Evolutionary conservation across 1,140 invertebrate species (phyloP), one percentile per base, ranked within the genome.

Genomic region (Monomorium pharaonis): DNA sequence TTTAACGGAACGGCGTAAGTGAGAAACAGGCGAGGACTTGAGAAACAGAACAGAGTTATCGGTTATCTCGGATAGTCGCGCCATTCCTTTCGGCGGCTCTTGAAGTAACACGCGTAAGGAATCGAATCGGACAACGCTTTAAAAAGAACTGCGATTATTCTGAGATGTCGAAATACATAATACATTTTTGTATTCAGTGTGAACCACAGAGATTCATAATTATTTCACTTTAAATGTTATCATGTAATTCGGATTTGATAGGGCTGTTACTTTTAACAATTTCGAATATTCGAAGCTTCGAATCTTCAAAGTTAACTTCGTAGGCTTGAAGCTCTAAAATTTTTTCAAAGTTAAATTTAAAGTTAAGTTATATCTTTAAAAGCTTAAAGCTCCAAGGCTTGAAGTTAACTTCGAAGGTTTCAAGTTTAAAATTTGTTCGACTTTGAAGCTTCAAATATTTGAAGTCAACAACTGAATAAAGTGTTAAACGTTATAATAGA

Each of bases 1-100:
- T 70, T 67, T 67, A 47, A 67, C 14, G 37, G 37, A n/a, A 16
- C 63, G 63, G 63, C 37, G 37, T 24, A 74, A 74, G 24, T 37
- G 70, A 33, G 49, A 56, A 74, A 54, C 30, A n/a, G 24, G 2
- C 47, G n/a, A 21, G 6, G n/a, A 24, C 18, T 37, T 56, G 27
- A 51, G 47, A 49, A 70, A 69, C 47, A 27, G 47, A 72, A 21
- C 27, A 56, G 49, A 18, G 63, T 16, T 60, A 9, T 33, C 16
- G 10, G 12, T 72, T 72, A 54, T 54, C 30, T 72, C 49, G 49
- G 3, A 30, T 3, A 30, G 9, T 30, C 27, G 14, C 3, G 1
- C 27, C 12, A n/a, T 51, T 51, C n/a, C n/a, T 51, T 33, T 5
- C 18, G 10, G n/a, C 12, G 12, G n/a, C 47, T 30, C 21, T n/a